Percentiles rank a stretch among this genome's conserved stretches.
These are phyloP conservation scores for Yasuhikotakia modesta DNA, from an alignment of 2,797 vertebrate genomes.

Conservation along the genomic window DNA sequence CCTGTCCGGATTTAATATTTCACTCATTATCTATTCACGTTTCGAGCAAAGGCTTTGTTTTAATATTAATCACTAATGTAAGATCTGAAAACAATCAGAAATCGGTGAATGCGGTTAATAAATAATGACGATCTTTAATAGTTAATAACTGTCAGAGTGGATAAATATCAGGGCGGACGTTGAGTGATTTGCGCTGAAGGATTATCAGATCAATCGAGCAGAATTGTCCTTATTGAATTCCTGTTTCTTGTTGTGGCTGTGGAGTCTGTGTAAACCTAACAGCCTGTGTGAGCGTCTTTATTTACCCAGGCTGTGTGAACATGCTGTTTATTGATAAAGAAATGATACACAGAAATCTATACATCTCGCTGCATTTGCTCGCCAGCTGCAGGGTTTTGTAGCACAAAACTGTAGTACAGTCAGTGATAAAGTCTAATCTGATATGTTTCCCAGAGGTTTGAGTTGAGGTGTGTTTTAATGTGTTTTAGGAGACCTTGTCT, in stretches of 20 bases:
- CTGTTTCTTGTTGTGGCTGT: not conserved
- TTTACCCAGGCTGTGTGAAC: slow-evolving; percentile 37
- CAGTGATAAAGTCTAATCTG: no score
- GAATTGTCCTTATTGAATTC: slow-evolving; percentile 34
- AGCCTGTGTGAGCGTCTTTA: slow-evolving; percentile 29
- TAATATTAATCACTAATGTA: slow-evolving; percentile 51
- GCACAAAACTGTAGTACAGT: no score
- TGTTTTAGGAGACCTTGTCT: no score
- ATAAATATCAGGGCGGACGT: slow-evolving; percentile 45
- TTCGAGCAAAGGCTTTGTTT: slow-evolving; percentile 34
- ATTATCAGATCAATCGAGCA: slow-evolving; percentile 44
- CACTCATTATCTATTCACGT: slow-evolving; percentile 12
- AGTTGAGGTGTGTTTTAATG: no score
- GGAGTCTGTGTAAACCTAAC: slow-evolving; percentile 26
- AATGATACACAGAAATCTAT: slow-evolving; percentile 38
- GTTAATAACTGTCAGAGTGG: slow-evolving; percentile 53
- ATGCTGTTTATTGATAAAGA: slow-evolving; percentile 36
- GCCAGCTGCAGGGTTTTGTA: not conserved
- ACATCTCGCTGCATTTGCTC: not conserved
- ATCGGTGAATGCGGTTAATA: slow-evolving; percentile 29
- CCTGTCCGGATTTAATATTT: slow-evolving; percentile 40
- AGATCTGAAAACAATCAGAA: slow-evolving; percentile 40
- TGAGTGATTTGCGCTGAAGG: slow-evolving; percentile 45
- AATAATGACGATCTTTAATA: slow-evolving; percentile 59
- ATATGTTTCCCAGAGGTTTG: no score